Conservation (phyloP, 2,797 vertebrate genomes). For the Limosa lapponica region DNA sequence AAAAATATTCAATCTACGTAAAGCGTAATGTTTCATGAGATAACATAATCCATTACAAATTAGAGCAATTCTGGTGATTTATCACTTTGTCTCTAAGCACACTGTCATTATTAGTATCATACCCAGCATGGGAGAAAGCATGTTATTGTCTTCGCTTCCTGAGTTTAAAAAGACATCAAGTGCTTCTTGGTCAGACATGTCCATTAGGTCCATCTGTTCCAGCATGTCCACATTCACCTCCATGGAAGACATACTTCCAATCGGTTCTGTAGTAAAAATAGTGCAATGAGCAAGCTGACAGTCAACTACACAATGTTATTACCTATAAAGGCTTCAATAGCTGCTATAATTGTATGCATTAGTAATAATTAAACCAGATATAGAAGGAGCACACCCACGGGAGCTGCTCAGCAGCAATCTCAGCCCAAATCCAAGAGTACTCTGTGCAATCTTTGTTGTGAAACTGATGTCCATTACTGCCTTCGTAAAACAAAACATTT, state of each 20-base stretch:
- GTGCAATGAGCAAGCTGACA: neutral
- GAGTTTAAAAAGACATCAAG: conserved; percentile 96
- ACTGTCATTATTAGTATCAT: neutral
- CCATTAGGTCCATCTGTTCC: conserved; percentile 93
- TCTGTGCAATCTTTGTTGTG: neutral
- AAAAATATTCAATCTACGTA: neutral
- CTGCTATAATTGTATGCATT: neutral
- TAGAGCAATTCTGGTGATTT: neutral
- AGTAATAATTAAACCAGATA: neutral
- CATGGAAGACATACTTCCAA: conserved; percentile 92
- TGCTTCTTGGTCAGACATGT: conserved; percentile 93
- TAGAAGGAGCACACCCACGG: neutral
- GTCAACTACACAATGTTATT: neutral
- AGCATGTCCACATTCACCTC: conserved; percentile 87
- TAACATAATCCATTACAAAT: neutral
- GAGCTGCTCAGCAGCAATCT: neutral
- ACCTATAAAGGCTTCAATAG: neutral
- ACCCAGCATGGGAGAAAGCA: conserved; percentile 87
- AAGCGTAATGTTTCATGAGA: neutral
- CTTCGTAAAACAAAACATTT: neutral
- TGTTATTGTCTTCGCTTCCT: conserved; percentile 83
- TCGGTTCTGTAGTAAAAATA: conserved; percentile 78
- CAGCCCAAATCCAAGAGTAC: neutral
- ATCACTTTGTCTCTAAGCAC: neutral
- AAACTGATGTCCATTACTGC: neutral